These are phyloP conservation scores for Solea solea DNA, from an alignment of 2,113 vertebrate genomes.

Conservation along the genomic window DNA sequence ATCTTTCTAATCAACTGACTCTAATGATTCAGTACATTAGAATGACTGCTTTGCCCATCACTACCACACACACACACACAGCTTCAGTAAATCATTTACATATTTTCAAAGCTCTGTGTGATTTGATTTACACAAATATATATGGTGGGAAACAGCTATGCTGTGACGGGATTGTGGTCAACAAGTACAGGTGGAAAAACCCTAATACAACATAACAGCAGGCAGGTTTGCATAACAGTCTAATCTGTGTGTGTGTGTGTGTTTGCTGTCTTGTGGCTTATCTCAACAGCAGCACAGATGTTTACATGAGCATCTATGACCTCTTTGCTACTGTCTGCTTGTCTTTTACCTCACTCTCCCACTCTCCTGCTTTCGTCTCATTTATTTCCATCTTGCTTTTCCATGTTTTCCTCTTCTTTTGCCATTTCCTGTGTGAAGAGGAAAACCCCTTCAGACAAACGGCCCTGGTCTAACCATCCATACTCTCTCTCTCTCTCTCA, in stretches of 20 bases:
- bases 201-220: conserved; percentile 26
- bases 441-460: conserved; percentile 65
- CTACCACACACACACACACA: conserved; percentile 21
- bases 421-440: conserved; percentile 66
- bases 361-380: conserved; percentile 20
- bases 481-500: conserved; percentile 7
- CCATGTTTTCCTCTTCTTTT: conserved; percentile 38
- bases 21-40: too few species aligned
- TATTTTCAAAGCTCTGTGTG: too few species aligned
- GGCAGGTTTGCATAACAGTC: conserved; percentile 34
- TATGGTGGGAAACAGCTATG: neutral
- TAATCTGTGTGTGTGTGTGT: conserved; percentile 26
- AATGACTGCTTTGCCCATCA: too few species aligned
- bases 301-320: conserved; percentile 23
- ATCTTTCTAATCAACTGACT: too few species aligned
- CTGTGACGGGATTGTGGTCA: conserved; percentile 32
- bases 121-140: too few species aligned
- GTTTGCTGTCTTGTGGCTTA: conserved; percentile 13
- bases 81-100: conserved; percentile 17
- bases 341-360: conserved; percentile 1
- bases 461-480: conserved; percentile 41
- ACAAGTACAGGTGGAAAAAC: conserved; percentile 43
- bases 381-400: conserved; percentile 46
- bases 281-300: conserved; percentile 39
- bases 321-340: conserved; percentile 28